Evolutionary conservation across 1,140 invertebrate species (phyloP).

Genomic region (Drosophila willistoni): DNA sequence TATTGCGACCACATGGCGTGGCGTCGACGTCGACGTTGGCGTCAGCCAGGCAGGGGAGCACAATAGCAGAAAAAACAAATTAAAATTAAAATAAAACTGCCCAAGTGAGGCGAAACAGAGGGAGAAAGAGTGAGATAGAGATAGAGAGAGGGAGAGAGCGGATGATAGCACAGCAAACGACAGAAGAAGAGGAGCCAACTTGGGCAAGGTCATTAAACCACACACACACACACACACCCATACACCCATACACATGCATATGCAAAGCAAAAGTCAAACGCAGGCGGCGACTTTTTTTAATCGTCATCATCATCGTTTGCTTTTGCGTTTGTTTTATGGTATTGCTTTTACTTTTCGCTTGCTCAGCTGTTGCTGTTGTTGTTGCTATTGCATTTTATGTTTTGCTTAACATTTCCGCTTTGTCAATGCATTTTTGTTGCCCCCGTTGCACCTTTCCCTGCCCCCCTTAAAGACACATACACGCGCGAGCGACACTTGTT

Average conservation of each 20-base stretch:
- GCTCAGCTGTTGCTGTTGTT: conserved; percentile 53
- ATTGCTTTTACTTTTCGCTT: conserved; percentile 33
- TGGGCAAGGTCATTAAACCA: conserved; percentile 80
- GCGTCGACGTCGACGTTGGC: conserved; percentile 29
- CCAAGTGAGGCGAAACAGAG: conserved; percentile 24
- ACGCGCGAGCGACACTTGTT: conserved; percentile 6
- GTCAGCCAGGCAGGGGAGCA: conserved; percentile 70
- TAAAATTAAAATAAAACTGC: conserved; percentile 4
- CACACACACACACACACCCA: conserved; percentile 49
- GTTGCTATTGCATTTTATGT: conserved; percentile 58
- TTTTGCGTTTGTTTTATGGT: conserved; percentile 37
- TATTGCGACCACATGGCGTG: conserved; percentile 59
- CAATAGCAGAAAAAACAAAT: conserved; percentile 26
- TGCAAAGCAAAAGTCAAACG: conserved; percentile 21
- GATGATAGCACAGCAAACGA: conserved; percentile 6
- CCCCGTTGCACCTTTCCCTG: not conserved
- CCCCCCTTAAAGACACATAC: not conserved
- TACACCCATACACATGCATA: conserved; percentile 14
- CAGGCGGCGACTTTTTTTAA: conserved; percentile 21
- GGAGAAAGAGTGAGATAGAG: conserved; percentile 27
- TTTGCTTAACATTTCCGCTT: conserved; percentile 72
- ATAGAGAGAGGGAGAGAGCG: conserved; percentile 30
- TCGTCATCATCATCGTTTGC: conserved; percentile 35
- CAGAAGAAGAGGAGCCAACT: conserved; percentile 44
- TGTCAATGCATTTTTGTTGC: conserved; percentile 61